Base-by-base conservation (phyloP, 2,888 invertebrate species). In the Hydriomena furcata region DNA sequence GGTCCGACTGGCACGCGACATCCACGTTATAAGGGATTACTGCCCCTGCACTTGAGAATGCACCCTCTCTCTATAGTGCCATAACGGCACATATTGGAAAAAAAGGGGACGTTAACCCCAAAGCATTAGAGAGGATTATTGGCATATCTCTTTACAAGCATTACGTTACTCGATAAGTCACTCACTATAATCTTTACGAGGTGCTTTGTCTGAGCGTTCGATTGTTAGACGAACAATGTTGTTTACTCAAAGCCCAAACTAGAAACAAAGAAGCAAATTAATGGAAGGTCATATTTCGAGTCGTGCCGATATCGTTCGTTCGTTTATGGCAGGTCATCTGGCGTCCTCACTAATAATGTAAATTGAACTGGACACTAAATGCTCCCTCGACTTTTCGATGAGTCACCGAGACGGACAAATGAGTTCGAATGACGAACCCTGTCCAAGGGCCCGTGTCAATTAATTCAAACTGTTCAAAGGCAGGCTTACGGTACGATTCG, bases 11-110 rank as follows among this genome's bases (percentile, higher is more conserved):
- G 70, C 78, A 82, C 78, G 79, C 82, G 79, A 80, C 82, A 62
- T 74, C 74, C 77, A 75, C 76, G 78, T 76, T 81, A 76, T 68
- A 77, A 70, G 75, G 81, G 83, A 87, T 87, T 87, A 84, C 79
- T 84, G 79, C 73, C 71, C 51, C 71, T 79, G 76, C 81, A 80
- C 83, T 85, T 73, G 66, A 77, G 74, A 79, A 83, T 85, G 85
- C 86, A 87, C 87, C 86, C 86, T 69, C 87, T 85, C 86, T 69
- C 80, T 62, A 64, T 64, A 64, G 62, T 68, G 64, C 57, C 59
- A 65, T 70, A 69, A 62, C 65, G 70, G 64, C 71, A 74, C 70
- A 79, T 79, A 79, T 82, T 73, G 77, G 70, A 75, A 71, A 73
- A 65, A 74, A 80, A 79, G 77, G 74, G 79, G 71, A 73, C 55